phyloP scores from a whole-genome alignment of 2,113 vertebrate species.

The Pithys albifrons region DNA sequence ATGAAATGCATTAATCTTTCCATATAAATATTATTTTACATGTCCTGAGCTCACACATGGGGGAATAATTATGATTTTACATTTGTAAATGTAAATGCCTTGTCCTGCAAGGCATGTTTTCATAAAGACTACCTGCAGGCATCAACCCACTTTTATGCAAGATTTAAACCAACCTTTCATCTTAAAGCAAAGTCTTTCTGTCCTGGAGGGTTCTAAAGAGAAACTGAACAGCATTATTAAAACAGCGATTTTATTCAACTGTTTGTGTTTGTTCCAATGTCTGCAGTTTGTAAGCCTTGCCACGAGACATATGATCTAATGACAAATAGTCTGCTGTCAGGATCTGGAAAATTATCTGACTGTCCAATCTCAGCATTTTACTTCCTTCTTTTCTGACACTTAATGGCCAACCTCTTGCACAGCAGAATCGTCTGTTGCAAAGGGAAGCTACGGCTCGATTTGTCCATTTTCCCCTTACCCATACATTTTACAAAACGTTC shows the following conservation, averaged over 20 bases:
- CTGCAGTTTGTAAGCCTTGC: conserved; percentile 28
- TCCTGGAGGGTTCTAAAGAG: background rate
- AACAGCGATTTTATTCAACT: background rate
- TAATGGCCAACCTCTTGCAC: background rate
- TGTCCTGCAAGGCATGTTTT: background rate
- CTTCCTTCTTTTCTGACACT: conserved; percentile 1
- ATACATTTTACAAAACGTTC: fast-evolving
- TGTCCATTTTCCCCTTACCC: background rate
- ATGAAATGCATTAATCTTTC: background rate
- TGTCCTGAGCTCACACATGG: background rate
- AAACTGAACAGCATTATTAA: background rate
- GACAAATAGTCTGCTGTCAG: conserved; percentile 55
- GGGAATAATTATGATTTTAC: background rate
- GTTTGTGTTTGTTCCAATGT: background rate
- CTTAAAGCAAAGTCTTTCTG: background rate
- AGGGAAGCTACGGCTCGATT: background rate
- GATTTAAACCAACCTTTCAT: background rate
- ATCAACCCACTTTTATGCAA: background rate
- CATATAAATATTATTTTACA: background rate
- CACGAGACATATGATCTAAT: conserved; percentile 67
- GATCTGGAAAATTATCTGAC: conserved; percentile 31
- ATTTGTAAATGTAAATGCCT: background rate
- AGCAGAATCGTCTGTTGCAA: background rate
- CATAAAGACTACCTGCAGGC: background rate
- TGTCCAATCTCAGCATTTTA: background rate